A percentile compares a stretch with the other conserved stretches of the same genome.
Conservation (phyloP, 2,888 invertebrate species). For the Octonoba sinensis region DNA sequence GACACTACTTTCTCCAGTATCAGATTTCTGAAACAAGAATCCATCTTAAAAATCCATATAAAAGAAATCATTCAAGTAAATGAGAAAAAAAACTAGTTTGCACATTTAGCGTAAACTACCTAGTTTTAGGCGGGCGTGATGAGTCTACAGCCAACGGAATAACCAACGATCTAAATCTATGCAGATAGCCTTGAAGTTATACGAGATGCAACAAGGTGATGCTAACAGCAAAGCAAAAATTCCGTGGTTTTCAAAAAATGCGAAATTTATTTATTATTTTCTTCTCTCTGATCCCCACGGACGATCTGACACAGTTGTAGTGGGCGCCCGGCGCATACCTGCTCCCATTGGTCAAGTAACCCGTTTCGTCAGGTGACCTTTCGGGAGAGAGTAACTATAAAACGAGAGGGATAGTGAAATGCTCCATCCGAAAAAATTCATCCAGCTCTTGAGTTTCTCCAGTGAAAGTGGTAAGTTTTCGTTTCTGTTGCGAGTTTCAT, state of each 20-base stretch:
- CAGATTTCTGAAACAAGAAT: too few species aligned
- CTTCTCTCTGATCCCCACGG: slow-evolving; percentile 5
- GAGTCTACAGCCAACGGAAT: too few species aligned
- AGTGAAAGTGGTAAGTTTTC: too few species aligned
- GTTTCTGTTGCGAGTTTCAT: background rate
- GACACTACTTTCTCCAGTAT: too few species aligned
- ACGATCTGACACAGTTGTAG: slow-evolving; percentile 40
- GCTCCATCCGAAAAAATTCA: too few species aligned
- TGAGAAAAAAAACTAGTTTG: too few species aligned
- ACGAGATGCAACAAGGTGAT: slow-evolving; percentile 9
- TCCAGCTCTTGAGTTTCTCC: too few species aligned
- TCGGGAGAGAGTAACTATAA: slow-evolving; percentile 24
- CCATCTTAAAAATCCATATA: too few species aligned
- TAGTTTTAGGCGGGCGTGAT: too few species aligned
- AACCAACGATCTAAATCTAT: too few species aligned
- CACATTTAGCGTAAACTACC: too few species aligned
- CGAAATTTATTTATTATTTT: slow-evolving; percentile 31
- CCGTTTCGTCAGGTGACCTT: slow-evolving; percentile 63
- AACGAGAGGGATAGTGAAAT: slow-evolving; percentile 15
- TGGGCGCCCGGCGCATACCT: slow-evolving; percentile 19
- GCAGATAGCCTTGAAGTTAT: slow-evolving; percentile 48
- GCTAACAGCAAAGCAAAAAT: background rate
- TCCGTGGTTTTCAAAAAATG: slow-evolving; percentile 15
- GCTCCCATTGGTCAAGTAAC: slow-evolving; percentile 61
- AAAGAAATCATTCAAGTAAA: too few species aligned